Evolutionary conservation across 2,888 invertebrate species (phyloP), one percentile per base, ranked within the genome.

Genomic region (Caenorhabditis drosophilae): DNA sequence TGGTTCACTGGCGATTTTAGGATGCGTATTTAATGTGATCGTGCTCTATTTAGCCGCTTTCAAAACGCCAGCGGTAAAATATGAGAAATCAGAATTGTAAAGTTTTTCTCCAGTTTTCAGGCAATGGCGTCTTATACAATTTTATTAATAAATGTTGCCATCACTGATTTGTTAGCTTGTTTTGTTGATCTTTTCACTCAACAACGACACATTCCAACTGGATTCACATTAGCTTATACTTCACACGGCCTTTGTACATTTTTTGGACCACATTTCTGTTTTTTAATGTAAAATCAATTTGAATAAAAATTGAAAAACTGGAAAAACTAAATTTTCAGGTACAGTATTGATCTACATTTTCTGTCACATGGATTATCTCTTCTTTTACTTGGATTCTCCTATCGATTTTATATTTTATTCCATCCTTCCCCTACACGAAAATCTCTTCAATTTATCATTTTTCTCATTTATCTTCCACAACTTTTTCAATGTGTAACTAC

Each of bases 111-210:
- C 16, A 6, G n/a, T 35, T 35, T n/a, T n/a, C 36, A 61, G 63
- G 55, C 66, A 3, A 61, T 70, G 16, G 61, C 61, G 9, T 55
- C 66, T 22, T 70, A 70, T 26, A 57, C 66, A 18, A 54, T 59
- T 4, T 52, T 70, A n/a, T 47, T 70, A 16, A 51, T 70, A 23
- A 70, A 70, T 48, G 64, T 70, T 23, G 66, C 70, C 12, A 25
- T 66, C 11, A 70, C 70, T n/a, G 70, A 70, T 45, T 59, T 70
- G 34, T 46, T 59, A 3, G 56, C 59, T 2, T 70, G 70, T 23
- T 56, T 70, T 42, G 50, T 62, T 15, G 70, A 70, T 34, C 42
- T 70, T 35, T 70, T 70, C 51, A 66, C 59, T 18, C 70, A 70
- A 40, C 64, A 58, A 49, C 34, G 57, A 4, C 66, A 59, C 16